phyloP scores from a whole-genome alignment of 1,140 invertebrate species.

The Euura saliciscinereae region DNA sequence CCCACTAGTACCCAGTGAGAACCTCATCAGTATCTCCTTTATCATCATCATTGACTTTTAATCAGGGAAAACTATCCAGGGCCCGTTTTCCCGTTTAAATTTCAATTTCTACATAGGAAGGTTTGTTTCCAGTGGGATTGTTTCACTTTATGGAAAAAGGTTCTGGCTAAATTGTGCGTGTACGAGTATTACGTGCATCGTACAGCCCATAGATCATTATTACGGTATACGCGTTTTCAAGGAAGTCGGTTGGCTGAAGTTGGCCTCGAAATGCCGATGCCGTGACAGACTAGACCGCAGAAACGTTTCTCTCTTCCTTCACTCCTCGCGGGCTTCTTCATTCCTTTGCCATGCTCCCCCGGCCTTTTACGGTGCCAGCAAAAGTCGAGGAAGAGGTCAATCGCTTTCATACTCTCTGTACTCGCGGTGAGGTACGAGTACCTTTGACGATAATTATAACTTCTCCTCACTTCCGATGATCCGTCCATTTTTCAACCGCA shows the following conservation, averaged over 20 bases:
- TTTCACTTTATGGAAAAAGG: background rate
- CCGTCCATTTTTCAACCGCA: background rate
- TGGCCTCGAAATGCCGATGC: constrained; percentile 2
- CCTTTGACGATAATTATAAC: background rate
- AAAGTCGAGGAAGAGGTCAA: constrained; percentile 6
- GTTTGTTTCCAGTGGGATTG: background rate
- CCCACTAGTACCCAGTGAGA: too few species aligned
- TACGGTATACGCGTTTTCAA: background rate
- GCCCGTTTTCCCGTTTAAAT: too few species aligned
- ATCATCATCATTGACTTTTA: too few species aligned
- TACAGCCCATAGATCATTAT: background rate
- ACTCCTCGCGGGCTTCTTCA: background rate
- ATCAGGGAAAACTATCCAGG: too few species aligned
- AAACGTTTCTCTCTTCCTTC: constrained; percentile 2
- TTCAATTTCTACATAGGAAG: too few species aligned
- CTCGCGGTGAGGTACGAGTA: background rate
- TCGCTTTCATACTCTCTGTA: background rate
- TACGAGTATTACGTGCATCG: background rate
- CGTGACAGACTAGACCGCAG: constrained; percentile 6
- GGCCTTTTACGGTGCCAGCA: background rate
- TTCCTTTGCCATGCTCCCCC: background rate
- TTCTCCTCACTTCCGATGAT: background rate
- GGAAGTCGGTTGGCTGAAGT: constrained; percentile 1
- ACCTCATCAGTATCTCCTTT: too few species aligned
- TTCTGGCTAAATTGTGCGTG: background rate